Evolutionary conservation across 1,140 invertebrate species (phyloP), one percentile per base, ranked within the genome.

Genomic region (Bombus turneri): DNA sequence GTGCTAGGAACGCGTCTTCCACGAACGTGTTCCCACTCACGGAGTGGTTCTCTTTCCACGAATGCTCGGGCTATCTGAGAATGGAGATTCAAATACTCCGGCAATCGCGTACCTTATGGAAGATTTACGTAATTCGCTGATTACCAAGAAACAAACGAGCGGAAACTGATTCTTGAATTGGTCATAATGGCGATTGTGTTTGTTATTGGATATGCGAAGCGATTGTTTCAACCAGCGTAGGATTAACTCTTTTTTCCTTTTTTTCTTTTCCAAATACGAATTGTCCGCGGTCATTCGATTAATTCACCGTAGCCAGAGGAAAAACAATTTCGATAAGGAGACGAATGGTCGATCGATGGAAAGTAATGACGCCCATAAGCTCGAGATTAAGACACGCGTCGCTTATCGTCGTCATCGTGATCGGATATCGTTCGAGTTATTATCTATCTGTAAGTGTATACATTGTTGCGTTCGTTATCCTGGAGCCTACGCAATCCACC

Each of bases 51-150:
- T 68, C 31, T 69, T 37, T 37, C 13, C 41, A 13, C 37, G 73
- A 43, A 22, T 15, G 34, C 28, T 25, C 25, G 1, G 10, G 10
- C 13, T 47, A 18, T 53, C 37, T 12, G 18, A 8, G 57, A 64
- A 73, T 37, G n/a, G 39, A 47, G 39, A 66, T 72, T 81, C 79
- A 18, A 81, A 72, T 59, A 22, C 57, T 37, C 39, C 18, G 34
- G 2, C 31, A n/a, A 28, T 31, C 43, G 43, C 37, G 39, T 25
- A 53, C 41, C 34, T 82, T 66, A n/a, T 22, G 73, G n/a, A 5
- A 39, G 39, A 72, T 83, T 83, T 77, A 77, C 34, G 64, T 41
- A 34, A 83, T 47, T 34, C 64, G 43, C 10, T 28, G 82, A 69
- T 83, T 8, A 22, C 1, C 22, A n/a, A 9, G 28, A 5, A 25